Base-by-base conservation (phyloP, 2,113 vertebrate genomes). In the human region DNA sequence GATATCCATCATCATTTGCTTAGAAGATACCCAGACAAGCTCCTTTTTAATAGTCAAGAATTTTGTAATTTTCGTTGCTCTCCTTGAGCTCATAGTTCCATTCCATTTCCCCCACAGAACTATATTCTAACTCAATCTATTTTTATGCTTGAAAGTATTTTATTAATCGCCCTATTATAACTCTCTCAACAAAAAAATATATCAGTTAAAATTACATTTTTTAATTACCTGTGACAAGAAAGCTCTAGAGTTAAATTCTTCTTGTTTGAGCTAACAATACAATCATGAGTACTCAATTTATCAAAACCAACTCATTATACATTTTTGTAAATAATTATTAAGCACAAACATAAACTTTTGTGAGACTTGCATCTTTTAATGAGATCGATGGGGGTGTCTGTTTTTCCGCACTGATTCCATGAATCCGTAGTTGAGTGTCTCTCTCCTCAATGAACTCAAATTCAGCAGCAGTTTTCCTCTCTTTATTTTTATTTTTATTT, bases 201-300 rank as follows among this genome's bases (percentile, higher is more conserved):
- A 55, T 76, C 87, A 92, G 90, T 96, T 97, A 94, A 97, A 97
- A 98, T 97, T 93, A 92, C 78, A 89, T 96, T 96, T 97, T 98
- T 95, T 84, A 94, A 97, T 98, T 97, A 97, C 95, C 97, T 93
- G 80, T 95, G 96, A 97, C 94, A 91, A 43, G 72, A 90, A 87
- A 96, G 75, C 57, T 90, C 80, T 48, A 32, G 94, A 90, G 89
- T 97, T 88, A 82, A 45, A 50, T 38, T 52, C 84, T 93, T 93
- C 61, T 85, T 38, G 70, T 89, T 90, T 84, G 90, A 96, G 64
- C 86, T 92, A 91, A 94, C 73, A 93, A 93, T 70, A 73, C 50
- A 92, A 78, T 96, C 92, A 48, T 64, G 80, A 92, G 90, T 48
- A 48, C 23, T 50, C 83, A 93, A 82, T 96, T 93, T 95, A 96